Evolutionary conservation across 2,113 vertebrate species (phyloP).

Genomic region (Osmerus eperlanus): DNA sequence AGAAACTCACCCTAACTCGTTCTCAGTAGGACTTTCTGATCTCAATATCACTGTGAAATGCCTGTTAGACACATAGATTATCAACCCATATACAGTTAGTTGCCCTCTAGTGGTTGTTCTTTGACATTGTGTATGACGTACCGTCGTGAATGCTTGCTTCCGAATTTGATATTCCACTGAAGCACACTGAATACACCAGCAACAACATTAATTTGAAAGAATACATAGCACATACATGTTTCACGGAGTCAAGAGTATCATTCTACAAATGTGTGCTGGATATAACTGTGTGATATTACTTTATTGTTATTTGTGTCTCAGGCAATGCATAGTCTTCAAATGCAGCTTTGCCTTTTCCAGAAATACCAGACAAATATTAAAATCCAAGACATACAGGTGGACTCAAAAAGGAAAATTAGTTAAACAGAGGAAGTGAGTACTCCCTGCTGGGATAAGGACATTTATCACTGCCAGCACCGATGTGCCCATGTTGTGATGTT

Average conservation of each 20-base stretch:
- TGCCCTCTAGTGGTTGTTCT: constrained; percentile 63
- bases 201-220: no score
- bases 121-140: constrained; percentile 18
- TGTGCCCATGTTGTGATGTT: constrained; percentile 81
- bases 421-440: constrained; percentile 54
- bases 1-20: no score
- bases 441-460: constrained; percentile 74
- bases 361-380: not conserved
- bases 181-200: not conserved
- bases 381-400: not conserved
- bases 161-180: not conserved
- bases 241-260: no score
- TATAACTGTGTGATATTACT: no score
- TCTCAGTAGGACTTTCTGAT: no score
- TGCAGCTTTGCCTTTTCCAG: not conserved
- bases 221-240: no score
- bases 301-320: no score
- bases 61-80: not conserved
- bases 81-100: constrained; percentile 24
- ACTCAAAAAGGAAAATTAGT: constrained; percentile 40
- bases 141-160: not conserved
- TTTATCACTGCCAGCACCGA: constrained; percentile 88
- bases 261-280: no score
- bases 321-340: no score
- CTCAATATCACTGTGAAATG: no score